Base-by-base conservation (phyloP, 2,797 vertebrate genomes). In the Macropodus opercularis region DNA sequence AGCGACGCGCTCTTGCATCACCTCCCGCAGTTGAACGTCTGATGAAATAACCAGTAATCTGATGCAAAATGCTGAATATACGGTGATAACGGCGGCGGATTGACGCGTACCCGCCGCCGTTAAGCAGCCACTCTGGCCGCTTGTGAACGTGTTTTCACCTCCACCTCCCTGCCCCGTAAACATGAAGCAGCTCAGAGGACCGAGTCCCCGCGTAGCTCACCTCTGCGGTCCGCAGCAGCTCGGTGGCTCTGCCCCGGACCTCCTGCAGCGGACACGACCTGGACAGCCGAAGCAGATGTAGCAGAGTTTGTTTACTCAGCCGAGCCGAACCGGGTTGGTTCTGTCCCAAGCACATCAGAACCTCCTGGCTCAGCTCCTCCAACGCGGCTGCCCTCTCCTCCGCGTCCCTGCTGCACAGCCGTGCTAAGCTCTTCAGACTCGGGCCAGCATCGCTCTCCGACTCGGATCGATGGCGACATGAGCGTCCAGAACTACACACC, bases 251-350 rank as follows among this genome's bases (percentile, higher is more conserved):
- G 21, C 12, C 56, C 2, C 84, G 84, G 0, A 92, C 85, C 50
- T 90, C 88, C 46, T 32, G 51, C 34, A 92, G 60, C 1, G 92
- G 92, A 41, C 91, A 92, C 1, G 85, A 89, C 5, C 10, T 59
- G n/a, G 90, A 88, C 46, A 93, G 39, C 11, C 84, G 77, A 1
- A 93, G 87, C 35, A 93, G 75, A 7, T 83, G 84, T 12, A 92
- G 73, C 0, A 93, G 85, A 4, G 87, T 89, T 26, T 78, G 62
- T 44, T 76, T 80, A 10, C 77, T 63, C 8, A 90, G 80, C 7
- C 53, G 70, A 0, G 61, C 46, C 14, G 83, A 75, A 10, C 72
- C 69, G 27, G 63, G 55, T 22, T 67, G 75, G 38, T 85, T 77
- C 54, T 36, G 36, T 6, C 29, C 83, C 1, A 90, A 39, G 26